Evolutionary conservation across 2,797 vertebrate genomes (phyloP).

Genomic region (Clarias pachynema): DNA sequence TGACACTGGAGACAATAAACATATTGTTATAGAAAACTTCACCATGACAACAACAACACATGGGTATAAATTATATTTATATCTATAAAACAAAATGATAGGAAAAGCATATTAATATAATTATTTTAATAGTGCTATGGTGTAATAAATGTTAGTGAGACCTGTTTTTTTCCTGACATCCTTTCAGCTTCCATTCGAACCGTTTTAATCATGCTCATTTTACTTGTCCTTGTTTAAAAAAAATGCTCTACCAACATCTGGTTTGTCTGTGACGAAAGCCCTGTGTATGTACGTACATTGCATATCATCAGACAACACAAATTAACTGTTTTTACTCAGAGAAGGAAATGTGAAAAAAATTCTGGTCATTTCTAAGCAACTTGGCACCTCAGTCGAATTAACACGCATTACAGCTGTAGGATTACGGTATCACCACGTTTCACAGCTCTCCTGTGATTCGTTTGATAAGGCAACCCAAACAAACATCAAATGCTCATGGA

Average conservation of each 20-base stretch:
- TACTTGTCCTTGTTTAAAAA: background rate
- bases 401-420: background rate
- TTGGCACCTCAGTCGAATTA: background rate
- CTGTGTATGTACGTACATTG: no score
- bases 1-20: background rate
- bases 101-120: background rate
- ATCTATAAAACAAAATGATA: no score
- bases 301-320: background rate
- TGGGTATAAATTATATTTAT: background rate
- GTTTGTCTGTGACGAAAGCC: background rate
- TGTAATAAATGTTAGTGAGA: background rate
- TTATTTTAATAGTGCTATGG: background rate
- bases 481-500: background rate
- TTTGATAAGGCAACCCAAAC: constrained; percentile 21
- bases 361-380: background rate
- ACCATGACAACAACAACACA: background rate
- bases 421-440: constrained; percentile 1
- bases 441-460: background rate
- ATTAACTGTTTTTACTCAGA: background rate
- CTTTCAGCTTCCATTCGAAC: background rate
- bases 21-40: background rate
- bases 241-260: background rate
- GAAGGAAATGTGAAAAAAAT: background rate
- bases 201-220: background rate
- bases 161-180: background rate